Conservation (phyloP, 2,113 vertebrate species). For the Helogale parvula region DNA sequence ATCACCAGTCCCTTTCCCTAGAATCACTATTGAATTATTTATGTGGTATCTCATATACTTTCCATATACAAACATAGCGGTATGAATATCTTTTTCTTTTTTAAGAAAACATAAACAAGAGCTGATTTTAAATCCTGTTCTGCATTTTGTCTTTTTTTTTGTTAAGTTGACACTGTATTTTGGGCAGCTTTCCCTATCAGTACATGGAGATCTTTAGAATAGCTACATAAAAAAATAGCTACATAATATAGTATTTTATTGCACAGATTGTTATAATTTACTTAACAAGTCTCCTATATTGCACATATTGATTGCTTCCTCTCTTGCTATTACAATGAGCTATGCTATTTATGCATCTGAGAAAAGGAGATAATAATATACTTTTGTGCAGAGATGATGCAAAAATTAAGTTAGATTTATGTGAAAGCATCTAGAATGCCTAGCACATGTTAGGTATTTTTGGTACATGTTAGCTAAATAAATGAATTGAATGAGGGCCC, state of each 20-base stretch:
- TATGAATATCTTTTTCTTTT: background rate
- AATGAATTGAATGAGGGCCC: background rate
- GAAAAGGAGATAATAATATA: constrained; percentile 36
- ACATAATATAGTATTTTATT: constrained; percentile 40
- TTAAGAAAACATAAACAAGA: constrained; percentile 9
- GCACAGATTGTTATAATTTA: constrained; percentile 30
- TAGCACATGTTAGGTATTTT: constrained; percentile 29
- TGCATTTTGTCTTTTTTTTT: background rate
- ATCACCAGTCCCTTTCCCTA: background rate
- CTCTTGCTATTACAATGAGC: constrained; percentile 13
- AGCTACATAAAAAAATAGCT: background rate
- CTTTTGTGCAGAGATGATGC: background rate
- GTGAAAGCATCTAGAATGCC: background rate
- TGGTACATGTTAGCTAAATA: background rate
- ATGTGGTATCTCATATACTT: constrained; percentile 11
- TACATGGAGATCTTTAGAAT: constrained; percentile 13
- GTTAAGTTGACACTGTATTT: constrained; percentile 17
- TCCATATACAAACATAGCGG: constrained; percentile 15
- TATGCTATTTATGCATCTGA: constrained; percentile 26
- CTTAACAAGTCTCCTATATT: background rate
- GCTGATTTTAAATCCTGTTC: constrained; percentile 44
- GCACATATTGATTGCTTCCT: constrained; percentile 33
- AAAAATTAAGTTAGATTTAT: constrained; percentile 59
- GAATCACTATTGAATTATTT: constrained; percentile 48
- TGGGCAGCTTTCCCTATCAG: background rate